Evolutionary conservation across 1,140 invertebrate genomes (phyloP).

Genomic region (Eumeta japonica): DNA sequence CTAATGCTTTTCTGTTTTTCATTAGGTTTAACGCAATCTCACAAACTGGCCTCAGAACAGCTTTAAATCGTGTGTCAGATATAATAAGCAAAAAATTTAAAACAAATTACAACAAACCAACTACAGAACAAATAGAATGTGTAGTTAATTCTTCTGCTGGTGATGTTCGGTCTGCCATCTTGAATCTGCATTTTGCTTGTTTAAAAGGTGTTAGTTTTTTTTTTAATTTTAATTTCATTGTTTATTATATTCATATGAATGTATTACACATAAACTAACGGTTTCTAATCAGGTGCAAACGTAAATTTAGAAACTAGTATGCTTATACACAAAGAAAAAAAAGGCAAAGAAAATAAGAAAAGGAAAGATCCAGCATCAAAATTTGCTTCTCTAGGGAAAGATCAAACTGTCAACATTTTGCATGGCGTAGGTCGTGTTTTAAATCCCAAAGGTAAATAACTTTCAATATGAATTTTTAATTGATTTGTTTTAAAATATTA

Average conservation of each 20-base stretch:
- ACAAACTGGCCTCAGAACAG: slow-evolving; percentile 63
- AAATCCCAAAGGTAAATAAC: slow-evolving; percentile 68
- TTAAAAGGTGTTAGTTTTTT: slow-evolving; percentile 68
- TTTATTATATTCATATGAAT: neutral
- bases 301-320: slow-evolving; percentile 34
- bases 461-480: slow-evolving; percentile 2
- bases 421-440: slow-evolving; percentile 74
- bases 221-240: too few relatives aligned
- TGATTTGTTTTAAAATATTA: slow-evolving; percentile 2
- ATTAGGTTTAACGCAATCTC: slow-evolving; percentile 67
- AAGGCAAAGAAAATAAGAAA: slow-evolving; percentile 36
- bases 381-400: slow-evolving; percentile 60
- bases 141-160: slow-evolving; percentile 67
- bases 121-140: slow-evolving; percentile 61
- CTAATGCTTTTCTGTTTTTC: slow-evolving; percentile 5
- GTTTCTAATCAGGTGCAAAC: slow-evolving; percentile 35
- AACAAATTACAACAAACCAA: slow-evolving; percentile 57
- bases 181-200: slow-evolving; percentile 70
- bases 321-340: slow-evolving; percentile 19
- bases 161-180: slow-evolving; percentile 68
- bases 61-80: slow-evolving; percentile 62
- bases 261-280: neutral
- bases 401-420: slow-evolving; percentile 68
- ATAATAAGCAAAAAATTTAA: slow-evolving; percentile 57
- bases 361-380: slow-evolving; percentile 43